phyloP scores from a whole-genome alignment of 2,888 invertebrate species.

The Biston stratarius region DNA sequence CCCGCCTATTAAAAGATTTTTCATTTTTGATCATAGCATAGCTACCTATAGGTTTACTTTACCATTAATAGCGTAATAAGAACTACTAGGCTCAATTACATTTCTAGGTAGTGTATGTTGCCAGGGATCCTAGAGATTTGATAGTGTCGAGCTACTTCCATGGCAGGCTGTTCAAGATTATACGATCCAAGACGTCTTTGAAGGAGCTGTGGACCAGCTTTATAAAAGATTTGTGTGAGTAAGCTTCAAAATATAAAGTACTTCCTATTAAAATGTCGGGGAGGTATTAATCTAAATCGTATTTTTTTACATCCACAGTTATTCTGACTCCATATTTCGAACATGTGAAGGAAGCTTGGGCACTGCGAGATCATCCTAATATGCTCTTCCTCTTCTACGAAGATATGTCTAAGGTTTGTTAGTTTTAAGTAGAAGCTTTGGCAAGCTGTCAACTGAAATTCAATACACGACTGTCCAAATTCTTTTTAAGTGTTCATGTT shows the following conservation, averaged over 20 bases:
- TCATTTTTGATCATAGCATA: too few species aligned
- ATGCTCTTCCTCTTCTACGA: conserved; percentile 91
- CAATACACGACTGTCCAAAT: too few species aligned
- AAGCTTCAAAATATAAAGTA: background rate
- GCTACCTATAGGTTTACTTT: too few species aligned
- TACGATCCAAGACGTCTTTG: conserved; percentile 18
- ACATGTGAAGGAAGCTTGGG: conserved; percentile 91
- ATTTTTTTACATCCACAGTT: conserved; percentile 3
- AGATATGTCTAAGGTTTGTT: conserved; percentile 78
- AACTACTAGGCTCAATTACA: background rate
- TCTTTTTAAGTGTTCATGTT: too few species aligned
- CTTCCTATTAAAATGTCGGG: too few species aligned
- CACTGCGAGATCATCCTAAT: conserved; percentile 86
- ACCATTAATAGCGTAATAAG: too few species aligned
- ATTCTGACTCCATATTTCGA: conserved; percentile 87
- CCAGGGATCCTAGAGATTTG: conserved; percentile 93
- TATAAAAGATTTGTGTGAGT: conserved; percentile 67
- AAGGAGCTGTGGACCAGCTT: conserved; percentile 68
- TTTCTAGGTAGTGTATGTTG: conserved; percentile 87
- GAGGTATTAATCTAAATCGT: background rate
- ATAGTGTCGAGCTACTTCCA: conserved; percentile 89
- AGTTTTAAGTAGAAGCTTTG: background rate
- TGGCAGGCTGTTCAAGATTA: conserved; percentile 30
- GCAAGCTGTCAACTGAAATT: background rate
- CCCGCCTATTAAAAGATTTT: too few species aligned